Evolutionary conservation across 92 coral and sea anemone genomes (phyloP), one percentile per base, ranked within the genome.

Genomic region (Montipora capitata): DNA sequence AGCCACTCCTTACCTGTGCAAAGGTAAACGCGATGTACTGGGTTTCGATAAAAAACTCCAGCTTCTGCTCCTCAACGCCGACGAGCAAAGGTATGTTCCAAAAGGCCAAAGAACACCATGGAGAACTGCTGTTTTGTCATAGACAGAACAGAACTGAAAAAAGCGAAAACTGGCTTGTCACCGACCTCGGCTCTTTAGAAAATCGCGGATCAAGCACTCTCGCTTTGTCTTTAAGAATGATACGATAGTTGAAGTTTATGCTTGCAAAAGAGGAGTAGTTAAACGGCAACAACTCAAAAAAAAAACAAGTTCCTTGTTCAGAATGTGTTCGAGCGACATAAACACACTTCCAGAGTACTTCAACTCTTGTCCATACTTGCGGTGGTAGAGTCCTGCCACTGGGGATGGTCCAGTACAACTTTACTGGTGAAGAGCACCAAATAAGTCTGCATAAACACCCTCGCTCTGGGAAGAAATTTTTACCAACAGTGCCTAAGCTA

Each of bases 371-470:
- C 74, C 51, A 38, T 68, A 68, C 43, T 57, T 74, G 74, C 13
- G 68, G 67, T 74, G 92, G 89, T 51, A 40, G 70, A 15, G 88
- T 52, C 41, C 74, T 88, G 65, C 67, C 59, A 88, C 65, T 88
- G 65, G 92, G 89, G 58, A 69, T 88, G 65, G 62, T 83, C 13
- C 75, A 88, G 88, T 88, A 57, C 81, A 63, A 27, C 82, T 88
- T 88, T 52, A 49, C 76, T 44, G 85, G 69, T 9, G 79, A 84
- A 39, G 90, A 90, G 67, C 93, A 90, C 57, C 84, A 68, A 40
- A 61, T 90, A 3, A 90, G 93, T 90, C 93, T 85, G 16, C 93
- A 84, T 35, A 66, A 69, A n/a, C n/a, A n/a, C n/a, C n/a, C n/a
- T n/a, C n/a, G n/a, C n/a, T n/a, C n/a, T n/a, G n/a, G n/a, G n/a